phyloP scores from a whole-genome alignment of 2,888 invertebrate genomes.

The Allygus modestus region DNA sequence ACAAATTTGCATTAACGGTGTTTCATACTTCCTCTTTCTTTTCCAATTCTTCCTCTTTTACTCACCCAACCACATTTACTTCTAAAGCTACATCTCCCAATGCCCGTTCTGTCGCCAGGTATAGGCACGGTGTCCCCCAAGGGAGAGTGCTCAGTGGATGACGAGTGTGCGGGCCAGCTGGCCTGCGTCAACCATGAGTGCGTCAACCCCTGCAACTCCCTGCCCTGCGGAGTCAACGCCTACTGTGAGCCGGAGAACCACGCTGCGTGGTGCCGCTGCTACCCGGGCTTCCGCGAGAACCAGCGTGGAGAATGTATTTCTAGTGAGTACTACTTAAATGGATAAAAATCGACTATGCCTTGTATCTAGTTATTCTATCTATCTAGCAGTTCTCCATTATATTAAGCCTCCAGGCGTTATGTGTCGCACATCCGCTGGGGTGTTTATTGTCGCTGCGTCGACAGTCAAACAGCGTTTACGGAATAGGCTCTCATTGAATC shows the following conservation, averaged over 20 bases:
- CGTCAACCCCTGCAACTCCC: conserved; percentile 86
- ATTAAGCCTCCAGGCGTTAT: too few relatives aligned
- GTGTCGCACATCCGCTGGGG: too few relatives aligned
- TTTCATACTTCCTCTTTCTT: too few relatives aligned
- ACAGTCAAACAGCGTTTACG: too few relatives aligned
- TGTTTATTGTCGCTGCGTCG: too few relatives aligned
- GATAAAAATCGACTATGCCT: not conserved
- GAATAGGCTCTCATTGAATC: too few relatives aligned
- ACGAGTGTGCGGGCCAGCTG: conserved; percentile 89
- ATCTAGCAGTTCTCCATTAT: too few relatives aligned
- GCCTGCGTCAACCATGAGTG: conserved; percentile 89
- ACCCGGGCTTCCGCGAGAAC: conserved; percentile 88
- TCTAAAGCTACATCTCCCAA: too few relatives aligned
- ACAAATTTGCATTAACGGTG: too few relatives aligned
- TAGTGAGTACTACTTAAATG: conserved; percentile 78
- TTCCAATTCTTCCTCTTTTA: not conserved
- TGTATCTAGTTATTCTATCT: too few relatives aligned
- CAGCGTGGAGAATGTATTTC: conserved; percentile 90
- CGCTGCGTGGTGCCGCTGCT: conserved; percentile 92
- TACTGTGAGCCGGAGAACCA: conserved; percentile 91
- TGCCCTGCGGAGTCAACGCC: conserved; percentile 91
- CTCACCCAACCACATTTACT: not conserved
- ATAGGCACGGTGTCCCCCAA: conserved; percentile 78
- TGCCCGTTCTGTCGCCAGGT: conserved; percentile 68
- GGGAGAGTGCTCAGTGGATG: conserved; percentile 83